Evolutionary conservation across 2,888 invertebrate genomes (phyloP).

Genomic region (Orchesellides sinensis): DNA sequence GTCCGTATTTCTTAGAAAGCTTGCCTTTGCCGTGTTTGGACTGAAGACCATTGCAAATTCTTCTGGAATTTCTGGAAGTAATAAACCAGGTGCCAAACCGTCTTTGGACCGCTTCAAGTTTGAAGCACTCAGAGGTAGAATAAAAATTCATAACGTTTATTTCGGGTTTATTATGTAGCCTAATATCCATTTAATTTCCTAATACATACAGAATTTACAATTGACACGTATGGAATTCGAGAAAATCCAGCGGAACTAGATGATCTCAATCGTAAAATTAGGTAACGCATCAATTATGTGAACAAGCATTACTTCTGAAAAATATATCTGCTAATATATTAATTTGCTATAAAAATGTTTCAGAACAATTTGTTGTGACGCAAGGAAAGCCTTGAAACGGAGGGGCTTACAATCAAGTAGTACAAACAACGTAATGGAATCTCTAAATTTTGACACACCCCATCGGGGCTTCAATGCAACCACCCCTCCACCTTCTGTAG

Average conservation of each 20-base stretch:
- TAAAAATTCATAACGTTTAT: background rate
- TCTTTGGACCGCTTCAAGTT: constrained; percentile 50
- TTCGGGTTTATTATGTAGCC: too few species aligned
- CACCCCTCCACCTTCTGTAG: too few species aligned
- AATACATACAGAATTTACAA: constrained; percentile 38
- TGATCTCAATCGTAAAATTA: constrained; percentile 54
- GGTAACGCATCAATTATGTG: background rate
- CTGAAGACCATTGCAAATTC: constrained; percentile 51
- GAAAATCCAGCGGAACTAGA: constrained; percentile 36
- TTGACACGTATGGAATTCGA: constrained; percentile 49
- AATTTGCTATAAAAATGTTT: too few species aligned
- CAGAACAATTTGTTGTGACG: constrained; percentile 59
- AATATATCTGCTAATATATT: background rate
- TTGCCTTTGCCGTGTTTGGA: constrained; percentile 50
- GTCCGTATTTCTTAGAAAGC: constrained; percentile 45
- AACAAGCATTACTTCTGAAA: background rate
- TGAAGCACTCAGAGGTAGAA: constrained; percentile 47
- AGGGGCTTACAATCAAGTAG: background rate
- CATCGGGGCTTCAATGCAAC: too few species aligned
- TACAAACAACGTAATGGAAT: too few species aligned
- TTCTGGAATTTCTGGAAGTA: constrained; percentile 45
- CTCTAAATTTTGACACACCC: too few species aligned
- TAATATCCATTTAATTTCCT: background rate
- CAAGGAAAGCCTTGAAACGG: constrained; percentile 42
- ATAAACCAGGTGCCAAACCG: constrained; percentile 44